Base-by-base conservation (phyloP, 2,888 invertebrate species). In the Lucinisca nassula region DNA sequence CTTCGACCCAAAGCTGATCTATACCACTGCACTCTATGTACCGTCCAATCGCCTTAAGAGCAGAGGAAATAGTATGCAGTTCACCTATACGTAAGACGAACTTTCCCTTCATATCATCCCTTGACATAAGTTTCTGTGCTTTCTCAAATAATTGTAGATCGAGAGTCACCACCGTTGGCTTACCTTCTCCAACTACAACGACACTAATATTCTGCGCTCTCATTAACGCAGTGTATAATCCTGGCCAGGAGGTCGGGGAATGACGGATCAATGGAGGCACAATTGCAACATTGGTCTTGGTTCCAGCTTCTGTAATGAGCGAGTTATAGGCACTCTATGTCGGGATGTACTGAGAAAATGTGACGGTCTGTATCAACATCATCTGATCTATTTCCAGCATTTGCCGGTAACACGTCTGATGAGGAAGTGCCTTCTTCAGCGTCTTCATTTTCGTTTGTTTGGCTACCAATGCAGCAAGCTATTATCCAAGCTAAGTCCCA, bases 1-100 rank as follows among this genome's bases (percentile, higher is more conserved):
- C 74, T 74, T 74, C 74, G 27, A 74, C 40, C 45, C 40, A 74
- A 17, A 40, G 49, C 74, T 74, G 74, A 40, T 74, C 74, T 1
- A 74, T 40, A 17, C 74, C 74, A n/a, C 74, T 74, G 12, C 40
- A 30, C 21, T 74, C 74, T 40, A 74, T 74, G 32, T 74, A 74
- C 30, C 49, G 3, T 30, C 74, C 74, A n/a, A 74, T 74, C 30
- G 74, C 40, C 12, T 49, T 74, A 14, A 74, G n/a, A 2, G 74
- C 74, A 4, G 40, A 24, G 40, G 27, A 74, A 27, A 72, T n/a
- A 3, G 74, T 74, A 12, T 74, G 74, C 40, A 74, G 40, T 74
- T 74, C 40, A 35, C 67, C 67, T 3, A 67, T 67, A 4, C 67
- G 67, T 21, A 67, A 35, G 3, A 35, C 67, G 51, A 75, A 51